These are phyloP conservation scores for Heteropelma amictum DNA, from an alignment of 2,888 invertebrate genomes.

Conservation along the genomic window DNA sequence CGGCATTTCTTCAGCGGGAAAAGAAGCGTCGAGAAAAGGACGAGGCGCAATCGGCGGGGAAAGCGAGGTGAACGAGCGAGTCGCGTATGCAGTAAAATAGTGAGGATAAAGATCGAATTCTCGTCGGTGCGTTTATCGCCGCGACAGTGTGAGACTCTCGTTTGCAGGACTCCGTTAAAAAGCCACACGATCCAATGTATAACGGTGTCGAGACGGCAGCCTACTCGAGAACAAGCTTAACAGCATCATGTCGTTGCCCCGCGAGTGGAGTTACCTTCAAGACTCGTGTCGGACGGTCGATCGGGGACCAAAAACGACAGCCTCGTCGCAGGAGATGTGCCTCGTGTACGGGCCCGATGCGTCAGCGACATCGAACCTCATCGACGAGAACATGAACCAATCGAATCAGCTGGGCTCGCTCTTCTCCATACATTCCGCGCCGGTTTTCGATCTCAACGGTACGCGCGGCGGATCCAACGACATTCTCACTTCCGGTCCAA, in stretches of 20 bases:
- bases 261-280: conserved; percentile 81
- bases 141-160: conserved; percentile 21
- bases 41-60: too few species aligned
- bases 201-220: conserved; percentile 71
- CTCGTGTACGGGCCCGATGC: conserved; percentile 27
- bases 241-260: conserved; percentile 80
- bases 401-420: conserved; percentile 82
- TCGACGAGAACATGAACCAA: conserved; percentile 75
- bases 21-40: too few species aligned
- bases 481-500: conserved; percentile 65
- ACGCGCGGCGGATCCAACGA: conserved; percentile 50
- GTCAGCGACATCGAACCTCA: conserved; percentile 58
- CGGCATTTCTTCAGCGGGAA: too few species aligned
- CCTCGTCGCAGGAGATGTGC: conserved; percentile 72
- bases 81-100: background rate
- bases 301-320: conserved; percentile 54
- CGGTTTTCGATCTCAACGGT: conserved; percentile 76
- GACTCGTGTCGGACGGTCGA: conserved; percentile 78
- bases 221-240: conserved; percentile 64
- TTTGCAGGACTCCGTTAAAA: conserved; percentile 32
- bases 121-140: background rate
- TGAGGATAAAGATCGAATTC: background rate
- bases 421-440: conserved; percentile 85
- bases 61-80: background rate
- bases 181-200: conserved; percentile 74